These are phyloP conservation scores for Aurelia coerulea DNA, from an alignment of 30 jellyfish, hydroid and myxozoan genomes.

Conservation along the genomic window DNA sequence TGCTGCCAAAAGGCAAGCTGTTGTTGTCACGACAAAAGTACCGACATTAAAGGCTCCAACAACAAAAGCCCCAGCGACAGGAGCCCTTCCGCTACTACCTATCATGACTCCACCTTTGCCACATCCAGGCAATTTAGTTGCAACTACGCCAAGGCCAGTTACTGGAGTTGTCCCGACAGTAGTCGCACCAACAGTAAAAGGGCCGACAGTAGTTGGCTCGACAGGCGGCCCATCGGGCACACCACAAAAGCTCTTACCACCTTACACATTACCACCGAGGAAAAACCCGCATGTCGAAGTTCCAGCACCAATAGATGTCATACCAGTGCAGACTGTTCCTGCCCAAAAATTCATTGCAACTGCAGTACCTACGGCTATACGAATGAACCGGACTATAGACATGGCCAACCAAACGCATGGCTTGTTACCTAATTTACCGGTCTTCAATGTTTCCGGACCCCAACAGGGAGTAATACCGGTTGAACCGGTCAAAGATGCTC, in stretches of 20 bases:
- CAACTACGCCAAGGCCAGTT: too few species aligned
- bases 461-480: slow-evolving; percentile 32
- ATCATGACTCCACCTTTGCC: background rate
- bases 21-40: background rate
- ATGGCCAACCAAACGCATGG: slow-evolving; percentile 16
- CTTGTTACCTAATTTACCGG: slow-evolving; percentile 58
- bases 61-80: background rate
- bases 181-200: too few species aligned
- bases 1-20: background rate
- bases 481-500: slow-evolving; percentile 23
- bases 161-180: too few species aligned
- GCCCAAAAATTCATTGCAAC: slow-evolving; percentile 29
- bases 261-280: background rate
- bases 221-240: too few species aligned
- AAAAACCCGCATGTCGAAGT: slow-evolving; percentile 36
- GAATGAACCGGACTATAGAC: background rate
- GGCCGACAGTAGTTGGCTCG: too few species aligned
- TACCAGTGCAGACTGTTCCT: slow-evolving; percentile 68
- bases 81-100: background rate
- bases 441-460: slow-evolving; percentile 22
- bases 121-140: background rate
- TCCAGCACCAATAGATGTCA: slow-evolving; percentile 52
- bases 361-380: background rate
- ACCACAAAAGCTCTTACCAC: too few species aligned
- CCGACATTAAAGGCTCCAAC: background rate